These are phyloP conservation scores for Beroe forskalii DNA, from an alignment of 37 sponge, comb jelly and placozoan genomes.

Conservation along the genomic window DNA sequence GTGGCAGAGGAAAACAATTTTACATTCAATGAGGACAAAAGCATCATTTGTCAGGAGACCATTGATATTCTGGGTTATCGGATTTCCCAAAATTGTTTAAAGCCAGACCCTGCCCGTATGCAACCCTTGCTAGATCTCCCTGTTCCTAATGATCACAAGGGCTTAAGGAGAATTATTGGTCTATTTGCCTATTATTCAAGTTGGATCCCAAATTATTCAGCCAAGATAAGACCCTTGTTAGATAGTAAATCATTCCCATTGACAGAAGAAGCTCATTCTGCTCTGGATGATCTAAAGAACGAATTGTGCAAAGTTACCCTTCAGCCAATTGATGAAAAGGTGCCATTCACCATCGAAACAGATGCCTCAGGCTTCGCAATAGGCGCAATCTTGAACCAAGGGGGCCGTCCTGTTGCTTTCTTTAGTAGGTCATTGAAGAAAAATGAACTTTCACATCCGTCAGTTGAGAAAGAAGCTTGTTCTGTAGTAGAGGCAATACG, in stretches of 20 bases:
- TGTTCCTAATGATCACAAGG: neutral
- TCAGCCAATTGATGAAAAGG: neutral
- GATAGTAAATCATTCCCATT: neutral
- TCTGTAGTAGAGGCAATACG: neutral
- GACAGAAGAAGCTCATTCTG: neutral
- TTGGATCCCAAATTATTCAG: neutral
- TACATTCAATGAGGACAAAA: no score
- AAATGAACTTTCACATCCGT: neutral
- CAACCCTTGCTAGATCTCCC: neutral
- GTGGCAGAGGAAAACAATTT: neutral
- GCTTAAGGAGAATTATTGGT: neutral
- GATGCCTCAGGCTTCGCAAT: neutral
- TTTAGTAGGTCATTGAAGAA: no score
- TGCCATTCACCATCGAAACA: neutral
- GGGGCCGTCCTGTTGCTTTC: neutral
- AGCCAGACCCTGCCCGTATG: conserved; percentile 5
- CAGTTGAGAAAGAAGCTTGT: neutral
- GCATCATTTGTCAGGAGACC: neutral
- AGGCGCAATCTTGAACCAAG: neutral
- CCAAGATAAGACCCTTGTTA: neutral
- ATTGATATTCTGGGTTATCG: no score
- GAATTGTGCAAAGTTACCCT: neutral
- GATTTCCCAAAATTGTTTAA: no score
- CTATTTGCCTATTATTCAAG: no score
- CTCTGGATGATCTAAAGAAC: neutral